Base-by-base conservation (phyloP, 1,140 invertebrate genomes). In the Aphis gossypii region DNA sequence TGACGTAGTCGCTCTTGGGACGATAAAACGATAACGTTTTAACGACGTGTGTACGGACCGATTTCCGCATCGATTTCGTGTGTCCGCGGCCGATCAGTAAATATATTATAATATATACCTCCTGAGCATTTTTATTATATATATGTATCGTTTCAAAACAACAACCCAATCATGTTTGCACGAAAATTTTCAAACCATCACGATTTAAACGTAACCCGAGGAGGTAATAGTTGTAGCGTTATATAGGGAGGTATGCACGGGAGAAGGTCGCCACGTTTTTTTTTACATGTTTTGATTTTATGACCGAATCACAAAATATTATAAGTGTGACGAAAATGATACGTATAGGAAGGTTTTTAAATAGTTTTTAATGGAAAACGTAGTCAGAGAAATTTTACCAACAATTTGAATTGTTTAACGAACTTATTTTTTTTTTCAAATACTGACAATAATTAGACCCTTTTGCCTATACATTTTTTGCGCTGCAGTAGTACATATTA, bases 131-230 rank as follows among this genome's bases (percentile, higher is more conserved):
- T 23, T 38, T 83, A 38, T 21, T 82, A 83, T 83, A 23, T 83
- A 23, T 38, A 76, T 83, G 21, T 38, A 38, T 38, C 51, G 51
- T 44, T 90, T 68, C 3, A 90, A 68, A 82, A 92, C 90, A 44
- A 44, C 20, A 7, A 60, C 35, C 38, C 56, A 9, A 91, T 76
- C 68, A 76, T 51, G 90, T 92, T 92, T 68, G 90, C 90, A 92
- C 46, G 90, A 92, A 92, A 76, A 68, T 46, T 41, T 48, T 82
- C 8, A 83, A 83, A 92, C 44, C 14, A 92, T 92, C 90, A 92
- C 90, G 90, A 92, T 76, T 76, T 38, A 44, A 35, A 23, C 68
- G 41, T 91, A 68, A 91, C 90, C 90, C 18, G 54, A 68, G 90
- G 90, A 68, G 35, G 90, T 91, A 48, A 51, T 87, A 87, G 41